Percentiles rank a stretch among this genome's conserved stretches.
These are phyloP conservation scores for Muntiacus reevesi DNA, from an alignment of 2,113 vertebrate genomes.

Conservation along the genomic window DNA sequence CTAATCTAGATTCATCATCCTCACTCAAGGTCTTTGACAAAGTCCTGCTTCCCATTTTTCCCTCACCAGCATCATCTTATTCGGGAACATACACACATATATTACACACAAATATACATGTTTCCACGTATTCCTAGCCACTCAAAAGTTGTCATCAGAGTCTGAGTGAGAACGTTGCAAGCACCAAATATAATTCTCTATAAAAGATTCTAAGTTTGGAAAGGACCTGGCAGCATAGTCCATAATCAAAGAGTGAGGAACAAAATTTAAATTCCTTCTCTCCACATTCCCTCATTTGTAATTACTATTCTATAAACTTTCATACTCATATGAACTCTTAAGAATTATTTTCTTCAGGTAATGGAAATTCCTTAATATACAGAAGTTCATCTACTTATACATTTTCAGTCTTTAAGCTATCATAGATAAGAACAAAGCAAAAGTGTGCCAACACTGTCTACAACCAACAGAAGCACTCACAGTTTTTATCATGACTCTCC, in stretches of 20 bases:
- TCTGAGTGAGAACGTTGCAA: neutral
- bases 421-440: neutral
- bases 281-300: neutral
- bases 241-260: neutral
- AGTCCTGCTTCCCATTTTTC: neutral
- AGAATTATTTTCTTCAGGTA: neutral
- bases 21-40: neutral
- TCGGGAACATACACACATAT: neutral
- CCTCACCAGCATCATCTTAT: neutral
- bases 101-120: neutral
- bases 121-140: neutral
- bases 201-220: neutral
- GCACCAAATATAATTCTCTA: constrained; percentile 9
- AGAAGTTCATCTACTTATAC: neutral
- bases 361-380: neutral
- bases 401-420: neutral
- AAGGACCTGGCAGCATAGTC: neutral
- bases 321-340: neutral
- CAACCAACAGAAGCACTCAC: neutral
- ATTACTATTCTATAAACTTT: neutral
- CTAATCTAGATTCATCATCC: neutral
- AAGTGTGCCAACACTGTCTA: neutral
- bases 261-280: neutral
- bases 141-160: neutral
- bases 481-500: neutral